Base-by-base conservation (phyloP, 1,140 invertebrate species). In the Popillia japonica region DNA sequence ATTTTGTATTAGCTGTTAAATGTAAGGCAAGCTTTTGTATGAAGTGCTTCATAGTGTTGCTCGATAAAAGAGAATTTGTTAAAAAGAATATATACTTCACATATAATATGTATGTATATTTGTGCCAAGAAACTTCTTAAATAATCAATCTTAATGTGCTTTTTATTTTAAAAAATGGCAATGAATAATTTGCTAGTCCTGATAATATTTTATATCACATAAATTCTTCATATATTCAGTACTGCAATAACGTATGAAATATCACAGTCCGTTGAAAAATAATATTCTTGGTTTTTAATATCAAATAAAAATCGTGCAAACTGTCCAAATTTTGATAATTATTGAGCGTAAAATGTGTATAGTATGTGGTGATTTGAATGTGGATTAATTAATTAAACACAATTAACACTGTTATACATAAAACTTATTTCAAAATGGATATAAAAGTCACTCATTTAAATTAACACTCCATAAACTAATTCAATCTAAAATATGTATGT, bases 201-300 rank as follows among this genome's bases (percentile, higher is more conserved):
- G 44, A 48, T 48, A 48, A 14, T 10, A 14, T 20, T 17, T 55
- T n/a, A 48, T 55, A 55, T 55, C 48, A 55, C 48, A 55, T 55
- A 55, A 55, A 17, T 55, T 55, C 48, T 55, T 55, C 6, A 17
- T 55, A 55, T 55, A 55, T 55, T 55, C 48, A 55, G 48, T 55
- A 55, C 48, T 55, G 48, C 17, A 55, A 55, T 55, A 55, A 55
- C 48, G 48, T 55, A 55, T 55, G 48, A 55, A 55, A 55, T 55
- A 55, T 55, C 48, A 55, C 48, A 55, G 48, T 55, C 14, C n/a
- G n/a, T 55, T 55, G 14, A 55, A n/a, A 2, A 0, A n/a, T 14
- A 17, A 3, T n/a, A 17, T 55, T 17, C 6, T 55, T 55, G 17
- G n/a, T 17, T 55, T 55, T 55, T 55, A 55, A 55, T 14, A 55